These are phyloP conservation scores for Zenarchopterus dispar DNA, from an alignment of 2,797 vertebrate species.

Conservation along the genomic window DNA sequence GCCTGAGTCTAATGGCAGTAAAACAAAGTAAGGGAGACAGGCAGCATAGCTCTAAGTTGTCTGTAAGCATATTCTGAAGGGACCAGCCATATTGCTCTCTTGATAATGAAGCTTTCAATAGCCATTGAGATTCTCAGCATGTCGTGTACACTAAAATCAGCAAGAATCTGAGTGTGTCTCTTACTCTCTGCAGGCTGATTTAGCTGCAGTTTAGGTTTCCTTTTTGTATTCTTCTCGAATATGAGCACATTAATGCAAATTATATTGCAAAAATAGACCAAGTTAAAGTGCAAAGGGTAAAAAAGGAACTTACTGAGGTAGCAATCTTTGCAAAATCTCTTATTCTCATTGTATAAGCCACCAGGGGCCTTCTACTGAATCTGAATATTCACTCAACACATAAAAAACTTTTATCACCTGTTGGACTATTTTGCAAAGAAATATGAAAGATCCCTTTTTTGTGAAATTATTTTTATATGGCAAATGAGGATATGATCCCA, in stretches of 20 bases:
- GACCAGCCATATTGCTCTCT: constrained; percentile 53
- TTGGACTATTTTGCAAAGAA: constrained; percentile 31
- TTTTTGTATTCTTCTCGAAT: constrained; percentile 44
- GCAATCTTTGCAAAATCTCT: constrained; percentile 33
- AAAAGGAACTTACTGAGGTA: constrained; percentile 38
- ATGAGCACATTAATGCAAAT: constrained; percentile 67
- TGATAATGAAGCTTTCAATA: constrained; percentile 78
- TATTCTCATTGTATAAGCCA: constrained; percentile 39
- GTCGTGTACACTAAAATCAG: constrained; percentile 61
- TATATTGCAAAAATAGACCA: constrained; percentile 36
- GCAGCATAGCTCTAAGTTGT: constrained; percentile 55
- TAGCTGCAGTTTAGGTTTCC: constrained; percentile 45
- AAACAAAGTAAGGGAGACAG: constrained; percentile 63
- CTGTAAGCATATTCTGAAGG: constrained; percentile 67
- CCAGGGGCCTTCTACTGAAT: constrained; percentile 23
- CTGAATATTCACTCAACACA: constrained; percentile 40
- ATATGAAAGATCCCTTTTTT: constrained; percentile 22
- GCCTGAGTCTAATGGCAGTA: constrained; percentile 61
- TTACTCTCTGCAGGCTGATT: constrained; percentile 35
- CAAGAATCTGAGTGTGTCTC: constrained; percentile 28
- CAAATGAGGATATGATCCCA: constrained; percentile 59
- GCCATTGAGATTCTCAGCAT: constrained; percentile 69
- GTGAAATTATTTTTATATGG: constrained; percentile 35
- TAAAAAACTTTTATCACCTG: constrained; percentile 25
- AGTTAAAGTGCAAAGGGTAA: constrained; percentile 61